Evolutionary conservation across 2,888 invertebrate genomes (phyloP).

Genomic region (Tipula confusa): DNA sequence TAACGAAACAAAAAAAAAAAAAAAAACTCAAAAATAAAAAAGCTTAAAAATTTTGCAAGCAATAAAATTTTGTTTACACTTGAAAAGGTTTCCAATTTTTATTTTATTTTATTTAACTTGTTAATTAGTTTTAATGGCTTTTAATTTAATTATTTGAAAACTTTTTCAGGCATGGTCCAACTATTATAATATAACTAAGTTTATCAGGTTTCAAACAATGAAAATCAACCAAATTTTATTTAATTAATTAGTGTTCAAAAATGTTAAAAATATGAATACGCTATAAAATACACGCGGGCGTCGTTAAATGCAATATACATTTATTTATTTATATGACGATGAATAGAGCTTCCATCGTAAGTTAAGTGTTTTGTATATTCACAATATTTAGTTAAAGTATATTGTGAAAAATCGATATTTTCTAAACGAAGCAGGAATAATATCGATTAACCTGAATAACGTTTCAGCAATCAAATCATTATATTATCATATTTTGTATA

Average conservation of each 20-base stretch:
- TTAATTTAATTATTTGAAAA: background rate
- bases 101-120: background rate
- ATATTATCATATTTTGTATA: background rate
- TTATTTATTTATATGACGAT: background rate
- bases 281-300: background rate
- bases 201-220: background rate
- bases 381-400: background rate
- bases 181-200: background rate
- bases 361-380: background rate
- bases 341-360: background rate
- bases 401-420: background rate
- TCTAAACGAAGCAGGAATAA: background rate
- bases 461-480: background rate
- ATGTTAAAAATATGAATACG: background rate
- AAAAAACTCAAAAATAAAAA: background rate
- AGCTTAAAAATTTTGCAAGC: background rate
- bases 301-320: background rate
- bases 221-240: background rate
- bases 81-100: background rate
- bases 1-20: background rate
- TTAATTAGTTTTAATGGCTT: background rate
- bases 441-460: background rate
- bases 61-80: background rate
- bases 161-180: background rate
- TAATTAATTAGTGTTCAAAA: background rate